Conservation (phyloP, 1,140 invertebrate species). For the Drosophila ercepeae region DNA sequence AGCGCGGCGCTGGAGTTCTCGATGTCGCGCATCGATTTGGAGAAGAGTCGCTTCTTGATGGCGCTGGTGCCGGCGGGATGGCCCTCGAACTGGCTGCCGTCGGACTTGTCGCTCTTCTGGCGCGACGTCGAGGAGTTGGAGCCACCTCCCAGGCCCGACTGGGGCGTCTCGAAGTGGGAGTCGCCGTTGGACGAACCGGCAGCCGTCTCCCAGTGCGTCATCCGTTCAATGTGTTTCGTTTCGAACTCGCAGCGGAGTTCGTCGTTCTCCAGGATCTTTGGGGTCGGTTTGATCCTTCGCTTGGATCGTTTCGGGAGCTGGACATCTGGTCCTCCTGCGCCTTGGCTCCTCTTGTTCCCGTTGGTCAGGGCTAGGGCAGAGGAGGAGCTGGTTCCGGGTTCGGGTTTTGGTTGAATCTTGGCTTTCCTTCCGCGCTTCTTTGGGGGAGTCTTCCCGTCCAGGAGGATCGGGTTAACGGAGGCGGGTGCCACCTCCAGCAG, state of each 20-base stretch:
- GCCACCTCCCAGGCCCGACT: slow-evolving; percentile 10
- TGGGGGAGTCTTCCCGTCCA: slow-evolving; percentile 79
- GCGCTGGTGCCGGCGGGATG: slow-evolving; percentile 60
- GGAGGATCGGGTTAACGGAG: not conserved
- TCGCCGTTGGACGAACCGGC: slow-evolving; percentile 2
- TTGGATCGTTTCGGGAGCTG: slow-evolving; percentile 82
- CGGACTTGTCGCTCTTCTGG: slow-evolving; percentile 74
- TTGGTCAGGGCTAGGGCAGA: slow-evolving; percentile 33
- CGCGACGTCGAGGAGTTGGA: slow-evolving; percentile 55
- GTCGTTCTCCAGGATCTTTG: slow-evolving; percentile 86
- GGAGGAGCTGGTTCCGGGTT: slow-evolving; percentile 3
- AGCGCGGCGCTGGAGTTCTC: slow-evolving; percentile 64
- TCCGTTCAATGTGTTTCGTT: slow-evolving; percentile 85
- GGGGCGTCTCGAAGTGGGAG: slow-evolving; percentile 39
- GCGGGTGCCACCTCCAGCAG: not conserved
- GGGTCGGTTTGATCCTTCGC: slow-evolving; percentile 85
- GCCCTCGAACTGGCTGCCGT: slow-evolving; percentile 39
- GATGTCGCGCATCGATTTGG: slow-evolving; percentile 66
- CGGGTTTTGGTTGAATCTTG: slow-evolving; percentile 43
- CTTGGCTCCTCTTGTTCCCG: slow-evolving; percentile 47
- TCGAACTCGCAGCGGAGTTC: slow-evolving; percentile 85
- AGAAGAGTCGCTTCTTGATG: slow-evolving; percentile 75
- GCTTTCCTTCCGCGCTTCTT: slow-evolving; percentile 81
- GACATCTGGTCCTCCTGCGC: slow-evolving; percentile 4
- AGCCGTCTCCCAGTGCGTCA: slow-evolving; percentile 71